Base-by-base conservation (phyloP, 2,797 vertebrate species). In the Danio kyathit region DNA sequence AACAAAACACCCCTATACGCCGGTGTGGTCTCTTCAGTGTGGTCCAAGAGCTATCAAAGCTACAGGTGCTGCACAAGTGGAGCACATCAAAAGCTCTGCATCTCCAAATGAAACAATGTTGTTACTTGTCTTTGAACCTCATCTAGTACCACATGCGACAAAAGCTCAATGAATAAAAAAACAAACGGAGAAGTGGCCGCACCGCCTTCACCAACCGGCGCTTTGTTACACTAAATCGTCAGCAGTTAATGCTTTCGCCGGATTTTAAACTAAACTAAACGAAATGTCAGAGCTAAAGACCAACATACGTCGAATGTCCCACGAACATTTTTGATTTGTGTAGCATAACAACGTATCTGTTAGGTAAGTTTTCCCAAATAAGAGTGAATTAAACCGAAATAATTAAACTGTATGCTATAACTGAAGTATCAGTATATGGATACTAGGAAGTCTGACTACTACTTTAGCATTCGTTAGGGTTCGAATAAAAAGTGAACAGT, bases 121-220 rank as follows among this genome's bases (percentile, higher is more conserved):
- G 87, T 92, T 89, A 81, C 19, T 84, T 86, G 92, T 94, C 95
- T 98, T 98, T 97, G 96, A 97, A 96, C 91, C 90, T 89, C 91
- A 90, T 85, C 92, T 92, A 89, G 86, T 92, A 94, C 93, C 91
- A 88, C 91, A 88, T 82, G 88, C 89, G 91, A 95, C 92, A 95
- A 95, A 96, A 93, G 93, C 92, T 96, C 95, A 96, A 95, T 96
- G 95, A 95, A 86, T 81, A 86, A 85, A 94, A 94, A 93, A 95
- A 95, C 93, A 95, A 93, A 95, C 77, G 11, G 51, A 6, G 51
- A 48, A 72, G 52, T 46, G 19, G 19, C 57, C 70, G 74, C 69
- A 67, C 21, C 84, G 73, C 81, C 86, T 88, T 84, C 44, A 88
- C 87, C 86, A 86, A 59, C 76, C 56, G 63, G 49, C 0, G 83